Evolutionary conservation across 2,888 invertebrate species (phyloP).

Genomic region (Mythimna pallens): DNA sequence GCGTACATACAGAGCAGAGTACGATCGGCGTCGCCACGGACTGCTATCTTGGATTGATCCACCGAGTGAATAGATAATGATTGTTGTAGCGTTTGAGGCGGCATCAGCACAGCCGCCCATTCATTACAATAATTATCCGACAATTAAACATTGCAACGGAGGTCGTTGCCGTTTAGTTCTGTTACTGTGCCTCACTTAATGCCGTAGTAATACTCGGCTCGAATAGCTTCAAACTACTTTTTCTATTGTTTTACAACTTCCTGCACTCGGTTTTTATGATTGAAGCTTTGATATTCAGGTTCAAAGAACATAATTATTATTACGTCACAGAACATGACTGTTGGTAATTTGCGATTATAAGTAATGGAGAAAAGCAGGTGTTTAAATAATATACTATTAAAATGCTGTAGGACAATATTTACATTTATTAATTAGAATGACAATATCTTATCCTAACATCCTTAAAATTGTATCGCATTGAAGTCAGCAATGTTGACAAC

Average conservation of each 20-base stretch:
- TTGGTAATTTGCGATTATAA: constrained; percentile 1
- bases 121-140: constrained; percentile 84
- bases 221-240: constrained; percentile 49
- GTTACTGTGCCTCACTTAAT: constrained; percentile 58
- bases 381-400: constrained; percentile 54
- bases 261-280: constrained; percentile 39
- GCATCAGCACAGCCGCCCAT: constrained; percentile 77
- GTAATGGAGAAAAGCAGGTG: constrained; percentile 34
- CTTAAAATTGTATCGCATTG: constrained; percentile 58
- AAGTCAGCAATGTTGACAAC: constrained; percentile 55
- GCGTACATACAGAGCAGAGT: constrained; percentile 71
- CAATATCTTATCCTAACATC: constrained; percentile 59
- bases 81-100: constrained; percentile 76
- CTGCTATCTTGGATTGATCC: constrained; percentile 82
- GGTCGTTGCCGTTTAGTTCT: constrained; percentile 79
- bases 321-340: constrained; percentile 13
- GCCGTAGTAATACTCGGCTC: constrained; percentile 45
- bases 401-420: constrained; percentile 76
- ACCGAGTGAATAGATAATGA: constrained; percentile 81
- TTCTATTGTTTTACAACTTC: constrained; percentile 63
- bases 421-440: constrained; percentile 77
- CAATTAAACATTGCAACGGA: constrained; percentile 79
- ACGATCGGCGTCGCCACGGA: constrained; percentile 74
- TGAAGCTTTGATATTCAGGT: constrained; percentile 27
- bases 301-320: constrained; percentile 7